Evolutionary conservation across 1,140 invertebrate genomes (phyloP).

Genomic region (Platyscapa corneri): DNA sequence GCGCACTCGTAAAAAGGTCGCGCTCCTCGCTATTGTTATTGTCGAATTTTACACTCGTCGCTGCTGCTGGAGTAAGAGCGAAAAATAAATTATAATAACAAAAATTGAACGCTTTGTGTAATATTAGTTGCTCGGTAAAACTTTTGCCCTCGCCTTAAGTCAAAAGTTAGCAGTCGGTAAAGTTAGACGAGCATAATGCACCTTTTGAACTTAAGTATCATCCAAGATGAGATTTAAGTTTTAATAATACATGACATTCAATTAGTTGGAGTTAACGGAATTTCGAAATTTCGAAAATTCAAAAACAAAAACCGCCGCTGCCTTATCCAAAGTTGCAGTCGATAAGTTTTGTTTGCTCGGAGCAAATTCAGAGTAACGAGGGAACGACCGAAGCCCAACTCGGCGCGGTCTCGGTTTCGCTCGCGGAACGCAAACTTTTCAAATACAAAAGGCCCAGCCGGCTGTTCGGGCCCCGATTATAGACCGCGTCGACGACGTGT

Average conservation of each 20-base stretch:
- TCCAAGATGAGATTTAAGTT: slow-evolving; percentile 50
- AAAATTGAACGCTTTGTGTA: slow-evolving; percentile 37
- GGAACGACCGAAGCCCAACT: neutral
- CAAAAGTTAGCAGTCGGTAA: slow-evolving; percentile 44
- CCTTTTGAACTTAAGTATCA: slow-evolving; percentile 46
- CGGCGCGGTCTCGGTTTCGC: neutral
- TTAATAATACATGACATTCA: slow-evolving; percentile 53
- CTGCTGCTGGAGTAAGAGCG: neutral
- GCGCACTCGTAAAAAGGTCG: no score
- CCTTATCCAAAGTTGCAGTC: neutral
- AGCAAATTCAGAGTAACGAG: neutral
- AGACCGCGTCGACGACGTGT: neutral
- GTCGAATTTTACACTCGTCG: neutral
- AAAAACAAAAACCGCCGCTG: slow-evolving; percentile 17
- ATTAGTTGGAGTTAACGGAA: slow-evolving; percentile 45
- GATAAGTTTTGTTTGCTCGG: slow-evolving; percentile 18
- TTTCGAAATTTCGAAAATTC: slow-evolving; percentile 44
- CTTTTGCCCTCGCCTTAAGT: slow-evolving; percentile 10
- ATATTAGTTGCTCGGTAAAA: slow-evolving; percentile 37
- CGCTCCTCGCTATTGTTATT: neutral
- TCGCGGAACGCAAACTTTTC: neutral
- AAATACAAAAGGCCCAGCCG: neutral
- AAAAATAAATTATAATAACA: slow-evolving; percentile 26
- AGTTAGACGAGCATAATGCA: slow-evolving; percentile 36
- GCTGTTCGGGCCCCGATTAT: no score